A percentile compares a stretch with the other conserved stretches of the same genome.
These are phyloP conservation scores for Lepeophtheirus nordmannii DNA, from an alignment of 2,888 invertebrate species.

Conservation along the genomic window DNA sequence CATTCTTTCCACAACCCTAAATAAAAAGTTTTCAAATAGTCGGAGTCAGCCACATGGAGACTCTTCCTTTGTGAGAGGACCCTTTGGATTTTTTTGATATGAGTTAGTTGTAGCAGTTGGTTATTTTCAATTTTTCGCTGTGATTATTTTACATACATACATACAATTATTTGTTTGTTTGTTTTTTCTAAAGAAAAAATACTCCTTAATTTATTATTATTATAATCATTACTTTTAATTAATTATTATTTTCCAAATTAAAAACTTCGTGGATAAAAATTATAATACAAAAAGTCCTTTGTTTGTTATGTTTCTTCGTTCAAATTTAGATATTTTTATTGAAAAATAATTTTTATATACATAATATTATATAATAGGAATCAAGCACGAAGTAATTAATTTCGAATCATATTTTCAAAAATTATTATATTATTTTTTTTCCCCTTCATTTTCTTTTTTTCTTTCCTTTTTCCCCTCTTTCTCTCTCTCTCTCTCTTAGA, in stretches of 20 bases:
- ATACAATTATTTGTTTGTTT: too few species aligned
- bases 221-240: background rate
- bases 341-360: conserved; percentile 11
- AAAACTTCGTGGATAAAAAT: conserved; percentile 2
- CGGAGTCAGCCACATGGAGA: background rate
- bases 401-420: conserved; percentile 14
- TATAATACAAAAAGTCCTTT: background rate
- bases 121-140: too few species aligned
- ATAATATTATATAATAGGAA: conserved; percentile 14
- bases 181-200: background rate
- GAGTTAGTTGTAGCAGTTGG: too few species aligned
- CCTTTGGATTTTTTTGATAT: background rate
- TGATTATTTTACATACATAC: background rate
- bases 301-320: background rate
- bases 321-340: conserved; percentile 17
- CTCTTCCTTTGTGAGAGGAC: background rate
- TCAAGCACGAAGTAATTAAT: too few species aligned
- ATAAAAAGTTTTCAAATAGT: background rate
- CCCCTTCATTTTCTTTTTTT: background rate
- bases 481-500: conserved; percentile 44
- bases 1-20: background rate
- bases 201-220: conserved; percentile 1
- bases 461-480: background rate
- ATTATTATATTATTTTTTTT: too few species aligned
- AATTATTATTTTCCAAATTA: background rate